Conservation (phyloP, 2,797 vertebrate genomes). For the Rhinichthys osculus region DNA sequence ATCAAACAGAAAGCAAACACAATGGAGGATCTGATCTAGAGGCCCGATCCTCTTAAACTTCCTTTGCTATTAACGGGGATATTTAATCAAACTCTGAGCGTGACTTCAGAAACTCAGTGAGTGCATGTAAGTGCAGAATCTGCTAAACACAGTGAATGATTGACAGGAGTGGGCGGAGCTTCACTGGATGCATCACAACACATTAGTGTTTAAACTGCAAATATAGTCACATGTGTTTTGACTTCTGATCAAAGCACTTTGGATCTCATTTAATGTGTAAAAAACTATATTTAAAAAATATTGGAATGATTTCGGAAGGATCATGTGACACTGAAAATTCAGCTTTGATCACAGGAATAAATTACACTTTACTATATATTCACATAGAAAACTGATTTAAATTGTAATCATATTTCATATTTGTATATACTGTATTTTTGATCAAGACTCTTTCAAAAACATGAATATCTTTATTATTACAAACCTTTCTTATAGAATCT, state of each 20-base stretch:
- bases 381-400: background rate
- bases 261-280: background rate
- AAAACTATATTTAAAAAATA: background rate
- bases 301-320: background rate
- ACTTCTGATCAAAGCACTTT: background rate
- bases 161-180: background rate
- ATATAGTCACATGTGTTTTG: background rate
- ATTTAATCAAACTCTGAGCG: background rate
- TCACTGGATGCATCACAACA: background rate
- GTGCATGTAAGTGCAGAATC: background rate
- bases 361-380: background rate
- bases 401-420: background rate
- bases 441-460: background rate
- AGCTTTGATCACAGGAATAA: background rate
- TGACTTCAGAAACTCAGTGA: background rate
- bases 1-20: constrained; percentile 22
- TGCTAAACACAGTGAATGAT: background rate
- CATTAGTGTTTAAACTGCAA: too few relatives aligned
- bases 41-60: background rate
- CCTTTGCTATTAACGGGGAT: background rate
- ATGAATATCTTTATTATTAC: too few relatives aligned
- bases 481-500: background rate
- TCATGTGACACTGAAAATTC: background rate
- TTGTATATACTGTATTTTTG: background rate
- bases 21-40: background rate